Evolutionary conservation across 2,113 vertebrate species (phyloP).

Genomic region (Pseudopodoces humilis): DNA sequence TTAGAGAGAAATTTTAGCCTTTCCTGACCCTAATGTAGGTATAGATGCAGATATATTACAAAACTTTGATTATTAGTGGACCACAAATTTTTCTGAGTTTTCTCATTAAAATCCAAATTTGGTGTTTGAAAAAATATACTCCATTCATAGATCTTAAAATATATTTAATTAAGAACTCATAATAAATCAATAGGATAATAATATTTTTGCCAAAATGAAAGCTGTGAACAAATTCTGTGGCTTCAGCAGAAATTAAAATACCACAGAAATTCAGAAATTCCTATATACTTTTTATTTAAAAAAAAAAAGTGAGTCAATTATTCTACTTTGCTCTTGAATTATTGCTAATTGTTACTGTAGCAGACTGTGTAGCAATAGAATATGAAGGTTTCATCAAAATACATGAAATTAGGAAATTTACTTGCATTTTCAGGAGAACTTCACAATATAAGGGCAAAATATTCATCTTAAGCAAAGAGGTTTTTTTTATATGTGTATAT

Average conservation of each 20-base stretch:
- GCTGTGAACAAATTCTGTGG: not conserved
- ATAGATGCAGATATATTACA: not conserved
- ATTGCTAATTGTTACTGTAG: not conserved
- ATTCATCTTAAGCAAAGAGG: not conserved
- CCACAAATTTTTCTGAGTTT: not conserved
- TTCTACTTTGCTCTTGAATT: not conserved
- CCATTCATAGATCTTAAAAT: too few relatives aligned
- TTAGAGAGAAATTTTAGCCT: not conserved
- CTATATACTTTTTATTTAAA: accelerated
- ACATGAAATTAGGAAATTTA: not conserved
- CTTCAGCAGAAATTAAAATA: not conserved
- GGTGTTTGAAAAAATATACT: not conserved
- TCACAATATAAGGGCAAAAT: not conserved
- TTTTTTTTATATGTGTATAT: not conserved
- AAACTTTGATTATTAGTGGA: not conserved
- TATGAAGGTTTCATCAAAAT: not conserved
- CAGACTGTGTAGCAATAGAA: not conserved
- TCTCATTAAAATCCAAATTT: not conserved
- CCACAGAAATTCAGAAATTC: not conserved
- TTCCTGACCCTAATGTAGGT: not conserved
- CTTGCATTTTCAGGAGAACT: not conserved
- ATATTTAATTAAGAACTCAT: not conserved
- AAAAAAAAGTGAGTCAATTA: not conserved
- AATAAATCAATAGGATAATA: not conserved
- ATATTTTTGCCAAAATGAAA: not conserved